Base-by-base conservation (phyloP, 2,797 vertebrate species). In the Cuculus canorus region DNA sequence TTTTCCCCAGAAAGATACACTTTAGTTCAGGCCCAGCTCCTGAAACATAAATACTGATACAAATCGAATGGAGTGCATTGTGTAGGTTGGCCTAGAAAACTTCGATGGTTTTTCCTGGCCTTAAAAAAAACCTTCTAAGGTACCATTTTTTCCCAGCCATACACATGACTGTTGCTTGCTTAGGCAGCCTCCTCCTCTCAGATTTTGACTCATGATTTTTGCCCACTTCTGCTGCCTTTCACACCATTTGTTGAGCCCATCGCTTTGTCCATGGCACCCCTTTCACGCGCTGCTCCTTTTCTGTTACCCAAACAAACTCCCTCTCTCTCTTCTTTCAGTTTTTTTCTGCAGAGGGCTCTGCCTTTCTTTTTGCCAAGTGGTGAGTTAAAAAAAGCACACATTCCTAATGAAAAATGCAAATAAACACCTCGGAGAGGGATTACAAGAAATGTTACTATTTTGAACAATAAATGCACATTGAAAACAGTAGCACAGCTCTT, bases 161-260 rank as follows among this genome's bases (percentile, higher is more conserved):
- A 70, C 5, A 32, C 1, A 5, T 23, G 56, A 43, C 32, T 88
- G 41, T 25, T 75, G 30, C 21, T 71, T 87, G 60, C 39, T 93
- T 37, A 64, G 56, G 60, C 68, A 92, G 75, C 53, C 15, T 86
- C 22, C 52, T 76, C 28, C 8, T 70, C 41, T 73, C 66, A 56
- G 39, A 73, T 90, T 93, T 73, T 80, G 64, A 70, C 33, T 88
- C 23, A 35, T 9, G 3, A 82, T 80, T 80, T 85, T 92, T 71
- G 27, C 22, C 17, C 23, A 12, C 33, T 68, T 71, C 35, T 28
- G 13, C 59, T 90, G 72, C 82, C 47, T 85, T 64, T 63, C 48
- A 85, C 57, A 22, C 64, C 7, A 47, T 30, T 68, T 86, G 84
- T 77, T 95, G 93, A 96, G 88, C 84, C 90, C 57, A 85, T 89